Evolutionary conservation across 2,113 vertebrate genomes (phyloP).

Genomic region (Amphiprion percula): DNA sequence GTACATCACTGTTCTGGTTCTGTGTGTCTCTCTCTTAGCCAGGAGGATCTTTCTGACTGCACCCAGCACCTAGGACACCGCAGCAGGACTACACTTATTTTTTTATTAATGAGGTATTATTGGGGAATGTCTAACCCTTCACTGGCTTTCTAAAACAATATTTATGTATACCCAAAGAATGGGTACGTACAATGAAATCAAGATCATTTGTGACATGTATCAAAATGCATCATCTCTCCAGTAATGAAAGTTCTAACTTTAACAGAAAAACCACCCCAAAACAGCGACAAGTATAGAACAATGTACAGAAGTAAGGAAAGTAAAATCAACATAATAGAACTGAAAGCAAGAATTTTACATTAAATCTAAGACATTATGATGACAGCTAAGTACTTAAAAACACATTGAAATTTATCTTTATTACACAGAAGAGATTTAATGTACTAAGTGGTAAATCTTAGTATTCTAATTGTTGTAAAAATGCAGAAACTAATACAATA

Average conservation of each 20-base stretch:
- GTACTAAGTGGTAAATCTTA: neutral
- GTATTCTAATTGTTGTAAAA: neutral
- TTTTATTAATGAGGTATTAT: slow-evolving; percentile 26
- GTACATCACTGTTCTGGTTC: slow-evolving; percentile 31
- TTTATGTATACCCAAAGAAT: slow-evolving; percentile 12
- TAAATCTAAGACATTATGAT: neutral
- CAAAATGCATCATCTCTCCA: slow-evolving; percentile 48
- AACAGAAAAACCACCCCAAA: neutral
- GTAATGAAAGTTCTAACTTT: neutral
- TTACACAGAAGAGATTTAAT: slow-evolving; percentile 35
- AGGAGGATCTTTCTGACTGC: slow-evolving; percentile 22
- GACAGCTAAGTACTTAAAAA: neutral
- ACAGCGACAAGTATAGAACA: slow-evolving; percentile 8
- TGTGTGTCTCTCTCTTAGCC: slow-evolving; percentile 24
- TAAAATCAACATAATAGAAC: neutral
- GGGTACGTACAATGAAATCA: slow-evolving; percentile 12
- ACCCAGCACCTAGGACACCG: slow-evolving; percentile 10
- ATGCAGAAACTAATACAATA: neutral
- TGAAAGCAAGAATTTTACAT: slow-evolving; percentile 6
- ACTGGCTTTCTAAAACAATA: slow-evolving; percentile 16
- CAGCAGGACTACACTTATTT: slow-evolving; percentile 37
- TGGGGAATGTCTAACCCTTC: slow-evolving; percentile 7
- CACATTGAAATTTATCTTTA: neutral
- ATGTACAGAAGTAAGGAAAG: slow-evolving; percentile 18
- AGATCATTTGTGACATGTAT: slow-evolving; percentile 62